These are phyloP conservation scores for Toxostoma redivivum DNA, from an alignment of 2,113 vertebrate genomes.

Conservation along the genomic window DNA sequence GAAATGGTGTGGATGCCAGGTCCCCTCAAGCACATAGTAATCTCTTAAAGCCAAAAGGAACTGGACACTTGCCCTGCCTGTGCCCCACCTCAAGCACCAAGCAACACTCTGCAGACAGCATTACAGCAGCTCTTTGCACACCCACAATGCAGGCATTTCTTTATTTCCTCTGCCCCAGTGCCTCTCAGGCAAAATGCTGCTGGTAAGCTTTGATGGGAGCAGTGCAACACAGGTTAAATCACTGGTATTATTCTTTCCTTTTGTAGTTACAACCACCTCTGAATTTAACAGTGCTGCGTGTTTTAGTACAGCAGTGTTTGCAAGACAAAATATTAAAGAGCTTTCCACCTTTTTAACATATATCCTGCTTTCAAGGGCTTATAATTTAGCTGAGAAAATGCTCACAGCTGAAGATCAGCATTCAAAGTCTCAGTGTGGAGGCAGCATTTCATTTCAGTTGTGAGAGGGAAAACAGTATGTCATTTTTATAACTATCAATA, in stretches of 20 bases:
- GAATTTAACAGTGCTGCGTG: neutral
- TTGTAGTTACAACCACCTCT: neutral
- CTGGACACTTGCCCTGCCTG: neutral
- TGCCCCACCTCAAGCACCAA: neutral
- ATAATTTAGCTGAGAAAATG: constrained; percentile 1
- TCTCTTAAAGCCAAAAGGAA: neutral
- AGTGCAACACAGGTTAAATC: neutral
- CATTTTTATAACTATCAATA: constrained; percentile 14
- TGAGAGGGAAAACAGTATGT: constrained; percentile 23
- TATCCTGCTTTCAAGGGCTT: neutral
- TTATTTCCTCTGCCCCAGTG: neutral
- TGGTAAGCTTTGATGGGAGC: neutral
- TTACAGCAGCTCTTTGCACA: neutral
- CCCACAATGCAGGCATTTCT: neutral
- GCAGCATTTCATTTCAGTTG: constrained; percentile 27
- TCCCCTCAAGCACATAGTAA: neutral
- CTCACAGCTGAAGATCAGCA: constrained; percentile 10
- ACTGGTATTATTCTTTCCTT: neutral
- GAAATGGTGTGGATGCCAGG: neutral
- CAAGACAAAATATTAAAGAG: neutral
- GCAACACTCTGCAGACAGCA: neutral
- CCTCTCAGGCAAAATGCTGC: neutral
- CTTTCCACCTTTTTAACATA: neutral
- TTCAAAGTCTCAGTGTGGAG: constrained; percentile 35
- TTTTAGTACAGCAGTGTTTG: constrained; percentile 18